Conservation (phyloP, 2,113 vertebrate genomes). For the Lucifuga dentata region DNA sequence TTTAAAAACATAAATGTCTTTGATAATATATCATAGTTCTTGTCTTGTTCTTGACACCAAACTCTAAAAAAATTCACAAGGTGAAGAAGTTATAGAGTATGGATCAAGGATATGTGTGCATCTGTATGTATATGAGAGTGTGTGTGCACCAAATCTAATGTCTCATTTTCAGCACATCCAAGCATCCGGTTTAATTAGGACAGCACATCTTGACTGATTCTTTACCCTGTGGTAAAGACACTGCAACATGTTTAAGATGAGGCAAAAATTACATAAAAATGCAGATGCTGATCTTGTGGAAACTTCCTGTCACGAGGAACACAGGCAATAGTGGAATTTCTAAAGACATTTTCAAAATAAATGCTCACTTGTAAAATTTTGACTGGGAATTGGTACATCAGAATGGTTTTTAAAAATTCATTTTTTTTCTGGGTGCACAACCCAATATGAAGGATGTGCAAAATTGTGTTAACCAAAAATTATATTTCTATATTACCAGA, state of each 20-base stretch:
- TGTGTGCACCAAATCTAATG: conserved; percentile 2
- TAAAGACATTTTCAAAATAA: background rate
- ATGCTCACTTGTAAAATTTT: background rate
- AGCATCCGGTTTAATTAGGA: background rate
- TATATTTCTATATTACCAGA: too few species aligned
- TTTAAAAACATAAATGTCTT: conserved; percentile 75
- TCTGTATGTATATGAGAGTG: conserved; percentile 41
- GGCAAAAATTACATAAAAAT: too few species aligned
- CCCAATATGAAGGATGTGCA: too few species aligned
- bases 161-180: conserved; percentile 29
- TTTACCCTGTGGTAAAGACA: background rate
- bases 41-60: conserved; percentile 66
- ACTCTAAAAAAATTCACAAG: conserved; percentile 68
- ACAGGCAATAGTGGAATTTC: background rate
- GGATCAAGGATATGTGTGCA: conserved; percentile 36
- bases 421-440: background rate
- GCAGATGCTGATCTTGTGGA: conserved; percentile 2
- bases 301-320: background rate
- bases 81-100: conserved; percentile 69
- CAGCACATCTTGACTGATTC: conserved; percentile 7
- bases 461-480: too few species aligned
- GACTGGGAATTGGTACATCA: conserved; percentile 3
- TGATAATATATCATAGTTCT: conserved; percentile 63
- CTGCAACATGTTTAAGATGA: background rate
- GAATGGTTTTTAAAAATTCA: background rate